Conservation (phyloP, 2,797 vertebrate species). For the Mormyrops attenuatus region DNA sequence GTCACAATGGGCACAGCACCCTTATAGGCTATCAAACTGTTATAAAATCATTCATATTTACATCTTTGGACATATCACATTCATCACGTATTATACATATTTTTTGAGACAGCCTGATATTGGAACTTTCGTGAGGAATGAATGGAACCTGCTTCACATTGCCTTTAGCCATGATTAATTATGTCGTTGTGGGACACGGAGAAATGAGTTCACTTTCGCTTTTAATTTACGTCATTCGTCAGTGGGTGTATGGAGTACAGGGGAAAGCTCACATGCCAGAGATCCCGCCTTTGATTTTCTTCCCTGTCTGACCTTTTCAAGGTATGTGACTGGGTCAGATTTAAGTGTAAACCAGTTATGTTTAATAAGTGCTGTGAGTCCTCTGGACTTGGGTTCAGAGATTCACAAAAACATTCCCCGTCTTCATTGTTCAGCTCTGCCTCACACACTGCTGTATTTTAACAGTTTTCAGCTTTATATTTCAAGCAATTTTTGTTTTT, state of each 20-base stretch:
- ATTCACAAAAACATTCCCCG: not conserved
- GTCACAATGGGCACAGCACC: not conserved
- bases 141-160: not conserved
- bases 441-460: not conserved
- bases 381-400: not conserved
- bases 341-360: not conserved
- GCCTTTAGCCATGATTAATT: conserved; percentile 11
- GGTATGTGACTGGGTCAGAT: not conserved
- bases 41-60: conserved; percentile 1
- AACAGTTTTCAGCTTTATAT: not conserved
- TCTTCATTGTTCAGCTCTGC: not conserved
- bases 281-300: not conserved
- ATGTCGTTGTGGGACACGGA: not conserved
- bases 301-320: not conserved
- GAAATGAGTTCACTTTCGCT: not conserved
- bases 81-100: not conserved
- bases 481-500: not conserved
- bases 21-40: not conserved
- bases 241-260: not conserved
- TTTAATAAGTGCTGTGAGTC: not conserved
- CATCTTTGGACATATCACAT: not conserved
- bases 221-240: conserved; percentile 1
- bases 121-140: not conserved
- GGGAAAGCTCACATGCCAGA: not conserved
- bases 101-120: not conserved